Evolutionary conservation across 1,140 invertebrate species (phyloP).

Genomic region (Dendroctonus valens): DNA sequence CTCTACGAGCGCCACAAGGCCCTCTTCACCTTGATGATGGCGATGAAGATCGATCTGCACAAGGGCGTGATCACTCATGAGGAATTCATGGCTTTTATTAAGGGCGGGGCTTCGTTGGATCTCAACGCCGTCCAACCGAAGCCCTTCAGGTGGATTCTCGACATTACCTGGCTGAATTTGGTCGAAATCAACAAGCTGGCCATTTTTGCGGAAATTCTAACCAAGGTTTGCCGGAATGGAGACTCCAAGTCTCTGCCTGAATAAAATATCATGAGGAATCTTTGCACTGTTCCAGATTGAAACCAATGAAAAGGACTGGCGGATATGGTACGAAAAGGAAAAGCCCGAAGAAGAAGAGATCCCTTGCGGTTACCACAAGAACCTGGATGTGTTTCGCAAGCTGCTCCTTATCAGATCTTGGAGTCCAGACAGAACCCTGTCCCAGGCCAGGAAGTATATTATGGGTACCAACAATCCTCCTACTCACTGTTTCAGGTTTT

Average conservation of each 20-base stretch:
- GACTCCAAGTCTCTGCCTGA: neutral
- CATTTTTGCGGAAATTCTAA: slow-evolving; percentile 77
- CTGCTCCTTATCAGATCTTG: slow-evolving; percentile 88
- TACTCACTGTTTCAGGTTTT: neutral
- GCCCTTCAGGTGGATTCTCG: slow-evolving; percentile 92
- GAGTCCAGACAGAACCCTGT: slow-evolving; percentile 94
- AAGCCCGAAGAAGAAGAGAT: slow-evolving; percentile 89
- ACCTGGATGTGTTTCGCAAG: slow-evolving; percentile 86
- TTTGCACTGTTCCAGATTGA: slow-evolving; percentile 63
- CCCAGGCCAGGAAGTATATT: slow-evolving; percentile 88
- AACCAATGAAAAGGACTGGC: slow-evolving; percentile 86
- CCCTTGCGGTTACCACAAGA: slow-evolving; percentile 87
- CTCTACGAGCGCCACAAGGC: slow-evolving; percentile 91
- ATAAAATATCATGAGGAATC: slow-evolving; percentile 1
- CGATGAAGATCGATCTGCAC: slow-evolving; percentile 93
- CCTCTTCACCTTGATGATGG: slow-evolving; percentile 91
- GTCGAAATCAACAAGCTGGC: slow-evolving; percentile 90
- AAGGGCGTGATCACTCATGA: slow-evolving; percentile 79
- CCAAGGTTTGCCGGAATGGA: slow-evolving; percentile 59
- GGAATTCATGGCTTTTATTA: slow-evolving; percentile 94
- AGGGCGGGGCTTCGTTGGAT: slow-evolving; percentile 93
- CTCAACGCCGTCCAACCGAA: slow-evolving; percentile 90
- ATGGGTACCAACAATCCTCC: slow-evolving; percentile 57
- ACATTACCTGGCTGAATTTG: slow-evolving; percentile 95
- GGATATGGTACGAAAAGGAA: slow-evolving; percentile 91